phyloP scores from a whole-genome alignment of 2,113 vertebrate species.

The Acrocephalus kingi region DNA sequence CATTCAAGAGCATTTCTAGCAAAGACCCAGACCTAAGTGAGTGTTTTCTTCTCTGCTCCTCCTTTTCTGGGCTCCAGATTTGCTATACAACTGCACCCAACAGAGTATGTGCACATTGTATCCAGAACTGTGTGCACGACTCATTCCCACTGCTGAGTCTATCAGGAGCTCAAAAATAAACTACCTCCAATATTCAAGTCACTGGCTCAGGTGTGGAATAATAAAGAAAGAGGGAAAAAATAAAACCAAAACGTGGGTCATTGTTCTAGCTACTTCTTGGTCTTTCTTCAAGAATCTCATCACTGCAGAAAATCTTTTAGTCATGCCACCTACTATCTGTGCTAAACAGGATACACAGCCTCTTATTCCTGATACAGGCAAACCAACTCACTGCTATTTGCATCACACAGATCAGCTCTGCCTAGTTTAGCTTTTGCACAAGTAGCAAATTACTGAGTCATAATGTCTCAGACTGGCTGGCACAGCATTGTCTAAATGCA shows the following conservation, averaged over 20 bases:
- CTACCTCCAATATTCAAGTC: neutral
- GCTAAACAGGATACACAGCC: neutral
- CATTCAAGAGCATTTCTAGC: no score
- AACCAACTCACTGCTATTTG: constrained; percentile 69
- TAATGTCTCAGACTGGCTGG: constrained; percentile 66
- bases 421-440: constrained; percentile 70
- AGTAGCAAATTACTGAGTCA: constrained; percentile 69
- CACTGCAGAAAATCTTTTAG: neutral
- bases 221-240: neutral
- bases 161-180: neutral
- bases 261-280: neutral
- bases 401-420: constrained; percentile 59
- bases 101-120: neutral
- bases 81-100: neutral
- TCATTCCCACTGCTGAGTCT: neutral
- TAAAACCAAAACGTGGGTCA: neutral
- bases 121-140: neutral
- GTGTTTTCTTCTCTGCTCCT: neutral
- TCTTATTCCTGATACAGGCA: constrained; percentile 63
- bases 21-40: neutral
- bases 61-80: neutral
- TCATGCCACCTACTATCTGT: neutral
- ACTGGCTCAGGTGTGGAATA: neutral
- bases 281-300: neutral
- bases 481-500: constrained; percentile 62